phyloP scores from a whole-genome alignment of 37 sponge, comb jelly and placozoan species.

The Beroe forskalii region DNA sequence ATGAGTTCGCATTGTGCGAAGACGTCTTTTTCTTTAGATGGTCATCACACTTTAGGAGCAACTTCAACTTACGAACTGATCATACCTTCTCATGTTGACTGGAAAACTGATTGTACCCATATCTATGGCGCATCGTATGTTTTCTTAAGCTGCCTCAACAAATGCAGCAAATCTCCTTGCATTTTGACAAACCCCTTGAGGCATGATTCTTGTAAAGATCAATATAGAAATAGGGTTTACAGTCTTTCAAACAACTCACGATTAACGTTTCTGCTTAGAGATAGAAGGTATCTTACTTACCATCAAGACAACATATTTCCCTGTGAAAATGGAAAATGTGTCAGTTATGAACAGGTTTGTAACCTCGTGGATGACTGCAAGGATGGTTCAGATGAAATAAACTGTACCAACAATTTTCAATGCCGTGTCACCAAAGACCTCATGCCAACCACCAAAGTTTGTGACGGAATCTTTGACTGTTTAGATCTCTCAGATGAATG shows the following conservation, averaged over 20 bases:
- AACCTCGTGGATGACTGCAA: neutral
- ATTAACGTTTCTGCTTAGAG: neutral
- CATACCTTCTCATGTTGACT: neutral
- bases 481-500: neutral
- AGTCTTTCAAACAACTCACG: neutral
- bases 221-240: neutral
- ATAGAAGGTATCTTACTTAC: neutral
- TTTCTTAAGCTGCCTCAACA: neutral
- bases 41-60: neutral
- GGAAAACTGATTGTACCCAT: neutral
- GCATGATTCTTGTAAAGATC: neutral
- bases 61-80: neutral
- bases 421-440: neutral
- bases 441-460: neutral
- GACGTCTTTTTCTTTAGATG: neutral
- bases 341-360: neutral
- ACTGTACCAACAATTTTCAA: neutral
- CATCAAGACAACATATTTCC: neutral
- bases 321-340: neutral
- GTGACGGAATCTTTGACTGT: neutral
- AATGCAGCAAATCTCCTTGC: neutral
- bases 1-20: neutral
- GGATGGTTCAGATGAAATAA: neutral
- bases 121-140: neutral
- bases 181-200: neutral